A percentile compares a stretch with the other conserved stretches of the same genome.
These are phyloP conservation scores for Emesis castigata DNA, from an alignment of 2,888 invertebrate genomes.

Conservation along the genomic window DNA sequence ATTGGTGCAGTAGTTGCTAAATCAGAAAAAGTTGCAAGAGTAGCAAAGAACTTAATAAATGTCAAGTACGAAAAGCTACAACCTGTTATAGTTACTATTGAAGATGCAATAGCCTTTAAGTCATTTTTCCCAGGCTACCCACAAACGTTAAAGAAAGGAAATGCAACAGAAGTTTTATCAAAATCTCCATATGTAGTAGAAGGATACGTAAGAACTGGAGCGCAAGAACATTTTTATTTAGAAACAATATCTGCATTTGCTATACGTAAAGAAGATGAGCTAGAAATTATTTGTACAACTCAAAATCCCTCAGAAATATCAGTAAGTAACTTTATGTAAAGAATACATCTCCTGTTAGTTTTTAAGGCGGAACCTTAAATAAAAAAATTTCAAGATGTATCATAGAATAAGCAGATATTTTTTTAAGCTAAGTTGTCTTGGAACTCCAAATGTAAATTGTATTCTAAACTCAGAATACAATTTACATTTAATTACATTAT, in stretches of 20 bases:
- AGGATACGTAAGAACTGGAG: constrained; percentile 92
- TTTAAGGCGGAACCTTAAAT: too few species aligned
- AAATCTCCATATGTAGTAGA: constrained; percentile 90
- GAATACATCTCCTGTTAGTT: too few species aligned
- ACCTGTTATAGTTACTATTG: constrained; percentile 95
- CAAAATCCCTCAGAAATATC: constrained; percentile 94
- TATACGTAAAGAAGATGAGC: constrained; percentile 94
- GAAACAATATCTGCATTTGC: constrained; percentile 93
- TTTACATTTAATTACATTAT: too few species aligned
- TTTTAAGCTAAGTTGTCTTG: too few species aligned
- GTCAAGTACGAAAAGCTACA: constrained; percentile 94
- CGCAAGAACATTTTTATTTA: constrained; percentile 97
- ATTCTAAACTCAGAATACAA: too few species aligned
- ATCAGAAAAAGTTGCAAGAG: constrained; percentile 93
- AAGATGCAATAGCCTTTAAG: constrained; percentile 94
- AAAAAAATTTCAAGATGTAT: too few species aligned
- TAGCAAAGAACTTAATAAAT: constrained; percentile 93
- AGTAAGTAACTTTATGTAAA: constrained; percentile 83
- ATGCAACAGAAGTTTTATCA: constrained; percentile 90
- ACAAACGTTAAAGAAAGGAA: constrained; percentile 88
- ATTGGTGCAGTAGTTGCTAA: constrained; percentile 95
- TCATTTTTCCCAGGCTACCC: constrained; percentile 91
- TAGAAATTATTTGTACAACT: constrained; percentile 94
- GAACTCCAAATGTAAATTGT: too few species aligned
- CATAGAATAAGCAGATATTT: too few species aligned